Base-by-base conservation (phyloP, 2,113 vertebrate species). In the Larimichthys crocea region DNA sequence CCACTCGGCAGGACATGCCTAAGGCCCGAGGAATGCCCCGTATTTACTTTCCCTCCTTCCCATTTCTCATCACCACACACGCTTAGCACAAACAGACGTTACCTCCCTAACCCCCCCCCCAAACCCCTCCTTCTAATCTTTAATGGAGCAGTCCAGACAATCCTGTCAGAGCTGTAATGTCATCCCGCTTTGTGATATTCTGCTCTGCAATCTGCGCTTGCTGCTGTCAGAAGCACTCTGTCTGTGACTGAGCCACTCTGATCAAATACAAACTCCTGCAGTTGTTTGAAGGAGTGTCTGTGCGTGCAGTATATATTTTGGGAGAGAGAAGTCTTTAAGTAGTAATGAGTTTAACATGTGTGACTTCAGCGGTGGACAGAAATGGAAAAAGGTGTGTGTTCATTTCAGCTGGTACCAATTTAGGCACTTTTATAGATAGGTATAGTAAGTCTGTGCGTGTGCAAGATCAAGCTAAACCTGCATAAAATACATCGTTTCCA, bases 1-100 rank as follows among this genome's bases (percentile, higher is more conserved):
- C 88, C 91, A 88, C 87, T 80, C 71, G n/a, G 81, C 91, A 92
- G 83, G 86, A 91, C 90, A 82, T 90, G 89, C 76, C 83, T 92
- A 60, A 90, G 80, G 68, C 83, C 65, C 2, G 66, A 88, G 82
- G 90, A 93, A 92, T 93, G 93, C 90, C 86, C 86, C 64, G 22
- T 92, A 87, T 94, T 91, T 88, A 90, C 89, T 86, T 86, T 89
- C 66, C 79, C 75, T 80, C 69, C 61, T 86, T 83, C 68, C 80
- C 52, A 77, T 86, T 91, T 71, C 83, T 75, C 80, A 85, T 87
- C 92, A 80, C 84, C 79, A 86, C 79, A 77, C 82, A 73, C 74
- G 10, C 78, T 82, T 74, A 60, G 52, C 67, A 57, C 88, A 90
- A 82, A 85, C 63, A 79, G 53, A 79, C 86, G 49, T 69, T 6